phyloP scores from a whole-genome alignment of 2,888 invertebrate genomes.

The Choreutis nemorana region DNA sequence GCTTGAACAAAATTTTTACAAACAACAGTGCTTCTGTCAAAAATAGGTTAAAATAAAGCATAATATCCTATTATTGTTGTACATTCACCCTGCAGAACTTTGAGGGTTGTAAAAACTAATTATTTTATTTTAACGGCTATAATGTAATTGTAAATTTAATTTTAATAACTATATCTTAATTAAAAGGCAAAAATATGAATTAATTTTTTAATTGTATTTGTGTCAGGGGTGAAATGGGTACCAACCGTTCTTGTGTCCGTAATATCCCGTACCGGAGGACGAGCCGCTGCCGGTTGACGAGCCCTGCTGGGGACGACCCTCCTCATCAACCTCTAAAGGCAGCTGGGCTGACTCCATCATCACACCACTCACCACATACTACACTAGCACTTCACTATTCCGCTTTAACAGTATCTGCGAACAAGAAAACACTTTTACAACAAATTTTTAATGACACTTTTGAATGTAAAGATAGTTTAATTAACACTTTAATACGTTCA shows the following conservation, averaged over 20 bases:
- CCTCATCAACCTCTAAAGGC: conserved; percentile 46
- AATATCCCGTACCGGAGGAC: conserved; percentile 51
- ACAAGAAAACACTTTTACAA: conserved; percentile 8
- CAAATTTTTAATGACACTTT: background rate
- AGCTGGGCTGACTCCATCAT: conserved; percentile 40
- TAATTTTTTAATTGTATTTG: no score
- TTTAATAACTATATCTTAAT: no score
- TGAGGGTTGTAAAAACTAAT: no score
- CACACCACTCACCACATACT: conserved; percentile 17
- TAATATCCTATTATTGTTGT: no score
- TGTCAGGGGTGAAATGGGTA: background rate
- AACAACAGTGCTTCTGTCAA: no score
- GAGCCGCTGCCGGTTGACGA: conserved; percentile 56
- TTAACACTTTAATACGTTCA: background rate
- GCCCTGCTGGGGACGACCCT: conserved; percentile 41
- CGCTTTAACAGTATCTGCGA: conserved; percentile 8
- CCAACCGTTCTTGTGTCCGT: conserved; percentile 50
- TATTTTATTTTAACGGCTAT: no score
- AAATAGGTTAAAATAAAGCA: no score
- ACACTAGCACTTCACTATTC: conserved; percentile 9
- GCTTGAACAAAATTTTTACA: no score
- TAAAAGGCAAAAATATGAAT: no score
- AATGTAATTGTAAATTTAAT: no score
- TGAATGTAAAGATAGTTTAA: background rate
- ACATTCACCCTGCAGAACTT: no score